Evolutionary conservation across 30 jellyfish, hydroid and myxozoan species (phyloP), one percentile per base, ranked within the genome.

Genomic region (Cassiopea xamachana): DNA sequence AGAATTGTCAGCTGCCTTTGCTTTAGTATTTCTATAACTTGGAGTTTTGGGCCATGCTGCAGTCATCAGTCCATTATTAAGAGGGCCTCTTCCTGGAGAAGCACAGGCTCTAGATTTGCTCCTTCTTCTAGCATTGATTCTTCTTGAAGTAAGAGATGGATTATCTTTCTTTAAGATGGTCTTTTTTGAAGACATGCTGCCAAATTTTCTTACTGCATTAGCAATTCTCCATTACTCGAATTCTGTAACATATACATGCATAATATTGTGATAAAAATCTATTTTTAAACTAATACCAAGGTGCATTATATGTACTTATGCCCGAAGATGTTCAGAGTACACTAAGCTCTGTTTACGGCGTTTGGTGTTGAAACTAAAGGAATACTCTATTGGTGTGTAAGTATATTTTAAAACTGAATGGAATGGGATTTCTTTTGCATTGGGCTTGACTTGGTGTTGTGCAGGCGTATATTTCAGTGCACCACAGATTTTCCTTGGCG

Each of bases 1-100:
- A 1, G 77, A n/a, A 27, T 27, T 19, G 43, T 18, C 48, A 58
- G 55, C 19, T 16, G 68, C 18, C 5, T 18, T 88, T 12, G 81
- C 46, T 43, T 74, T 75, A 2, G 67, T 9, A 16, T 80, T 59
- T 60, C 86, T 58, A 58, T 69, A 78, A 46, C 94, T 18, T 17
- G 95, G 98, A 7, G 97, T 79, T 73, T 90, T 94, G 3, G 98
- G 98, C 98, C 98, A 94, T 49, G 98, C 98, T 3, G 98, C 98
- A 82, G 90, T 88, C 90, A 93, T 80, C 67, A 93, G 68, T 46
- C 95, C 95, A 88, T 69, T 88, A 79, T 88, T 84, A 27, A 88
- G 88, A 12, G 95, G 95, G 15, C 95, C 95, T 78, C 95, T 69
- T 19, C 95, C 95, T 1, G 95, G 95, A 1, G 95, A 88, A 2